Conservation (phyloP, 2,888 invertebrate genomes). For the Hypena proboscidalis region DNA sequence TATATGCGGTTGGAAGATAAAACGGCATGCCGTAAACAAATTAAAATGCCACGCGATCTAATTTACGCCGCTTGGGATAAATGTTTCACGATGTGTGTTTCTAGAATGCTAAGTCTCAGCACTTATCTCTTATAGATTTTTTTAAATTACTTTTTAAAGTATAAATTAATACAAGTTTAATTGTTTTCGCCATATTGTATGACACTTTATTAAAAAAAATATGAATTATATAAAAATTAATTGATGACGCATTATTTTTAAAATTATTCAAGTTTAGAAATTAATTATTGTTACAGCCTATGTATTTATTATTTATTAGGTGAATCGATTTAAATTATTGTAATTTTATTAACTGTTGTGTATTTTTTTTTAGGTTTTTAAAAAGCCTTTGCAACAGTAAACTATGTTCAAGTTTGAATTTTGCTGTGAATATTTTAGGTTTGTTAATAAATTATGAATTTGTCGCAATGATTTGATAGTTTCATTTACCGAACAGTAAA, state of each 20-base stretch:
- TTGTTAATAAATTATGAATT: slow-evolving; percentile 36
- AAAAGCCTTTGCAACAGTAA: slow-evolving; percentile 11
- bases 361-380: slow-evolving; percentile 27
- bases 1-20: slow-evolving; percentile 26
- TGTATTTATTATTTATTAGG: slow-evolving; percentile 1
- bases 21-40: slow-evolving; percentile 27
- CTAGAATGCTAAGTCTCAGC: too few relatives aligned
- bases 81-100: neutral
- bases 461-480: slow-evolving; percentile 8
- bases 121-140: too few relatives aligned
- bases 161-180: too few relatives aligned
- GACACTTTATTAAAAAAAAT: too few relatives aligned
- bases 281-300: too few relatives aligned
- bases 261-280: too few relatives aligned
- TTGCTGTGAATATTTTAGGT: slow-evolving; percentile 19
- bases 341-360: slow-evolving; percentile 26
- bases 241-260: too few relatives aligned
- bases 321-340: slow-evolving; percentile 26
- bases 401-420: slow-evolving; percentile 29
- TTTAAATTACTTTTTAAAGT: too few relatives aligned
- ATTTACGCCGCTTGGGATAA: slow-evolving; percentile 32
- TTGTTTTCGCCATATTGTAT: too few relatives aligned
- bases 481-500: slow-evolving; percentile 2
- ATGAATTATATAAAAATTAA: too few relatives aligned
- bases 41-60: slow-evolving; percentile 36